Evolutionary conservation across 2,113 vertebrate genomes (phyloP), one percentile per base, ranked within the genome.

Genomic region (Loxodonta africana): DNA sequence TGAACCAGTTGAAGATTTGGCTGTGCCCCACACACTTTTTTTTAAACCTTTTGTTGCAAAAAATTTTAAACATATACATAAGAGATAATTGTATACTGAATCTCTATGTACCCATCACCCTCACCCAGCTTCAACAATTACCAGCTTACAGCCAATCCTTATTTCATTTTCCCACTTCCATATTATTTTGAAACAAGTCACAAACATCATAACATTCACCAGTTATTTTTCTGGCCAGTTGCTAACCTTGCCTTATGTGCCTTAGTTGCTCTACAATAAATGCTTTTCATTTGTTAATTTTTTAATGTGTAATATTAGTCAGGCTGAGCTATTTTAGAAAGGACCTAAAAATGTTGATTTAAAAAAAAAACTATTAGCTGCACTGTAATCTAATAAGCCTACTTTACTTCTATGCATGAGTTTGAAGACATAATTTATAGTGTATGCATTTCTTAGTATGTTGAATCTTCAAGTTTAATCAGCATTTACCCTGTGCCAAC

Each of bases 151-250:
- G 51, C 11, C 46, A 44, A 5, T 86, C 44, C 37, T 81, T 30
- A 63, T n/a, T 73, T 57, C 37, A 67, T 20, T 81, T 91, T 89
- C 26, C 8, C 1, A 48, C 6, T 51, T 53, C 25, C 14, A 6
- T 62, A 15, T 88, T 53, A 83, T 80, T 88, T 85, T 48, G 48
- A 69, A 84, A 33, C 78, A 88, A 77, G 88, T 69, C 80, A 23
- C 25, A 92, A 33, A 48, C 26, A 28, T 80, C 30, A 37, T 17
- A 86, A 25, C 69, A 83, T 91, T 82, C 8, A 62, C 0, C 8
- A 83, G 53, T 53, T 62, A 1, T 30, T 26, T 57, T 46, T 91
- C 44, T 26, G 14, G 23, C 51, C 44, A 26, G 7, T 86, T 62
- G 37, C 51, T 60, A 30, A n/a, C 21, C 53, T 53, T 90, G 15